A percentile compares a stretch with the other conserved stretches of the same genome.
Evolutionary conservation across 2,113 vertebrate species (phyloP).

Genomic region (Danionella cerebrum): DNA sequence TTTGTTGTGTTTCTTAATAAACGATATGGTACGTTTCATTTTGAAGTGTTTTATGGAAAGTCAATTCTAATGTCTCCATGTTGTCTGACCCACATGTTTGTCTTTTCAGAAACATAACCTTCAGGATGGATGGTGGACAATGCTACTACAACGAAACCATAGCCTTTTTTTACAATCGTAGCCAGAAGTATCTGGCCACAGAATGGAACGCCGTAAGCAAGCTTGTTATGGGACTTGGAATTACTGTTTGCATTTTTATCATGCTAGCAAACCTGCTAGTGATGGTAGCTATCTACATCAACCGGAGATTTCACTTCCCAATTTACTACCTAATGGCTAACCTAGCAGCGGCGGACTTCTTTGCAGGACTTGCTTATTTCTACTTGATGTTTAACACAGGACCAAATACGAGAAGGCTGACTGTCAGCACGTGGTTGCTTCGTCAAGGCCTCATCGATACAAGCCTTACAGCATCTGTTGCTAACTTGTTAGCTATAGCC

Average conservation of each 20-base stretch:
- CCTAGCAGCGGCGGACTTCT: slow-evolving; percentile 96
- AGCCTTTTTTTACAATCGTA: slow-evolving; percentile 97
- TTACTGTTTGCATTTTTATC: slow-evolving; percentile 98
- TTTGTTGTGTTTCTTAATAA: slow-evolving; percentile 6
- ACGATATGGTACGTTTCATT: not conserved
- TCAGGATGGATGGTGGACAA: slow-evolving; percentile 77
- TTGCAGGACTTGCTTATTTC: slow-evolving; percentile 97
- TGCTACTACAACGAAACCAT: slow-evolving; percentile 99
- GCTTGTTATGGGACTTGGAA: slow-evolving; percentile 96
- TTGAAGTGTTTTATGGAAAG: not conserved
- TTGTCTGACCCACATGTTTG: too few species aligned
- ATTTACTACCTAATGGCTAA: slow-evolving; percentile 99
- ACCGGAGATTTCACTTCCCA: slow-evolving; percentile 96
- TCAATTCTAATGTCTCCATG: not conserved
- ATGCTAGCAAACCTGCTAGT: slow-evolving; percentile 97
- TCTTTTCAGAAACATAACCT: slow-evolving; percentile 58
- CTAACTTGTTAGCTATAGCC: slow-evolving; percentile 91
- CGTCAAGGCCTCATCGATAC: slow-evolving; percentile 97
- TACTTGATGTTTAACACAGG: slow-evolving; percentile 99
- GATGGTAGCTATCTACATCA: slow-evolving; percentile 98
- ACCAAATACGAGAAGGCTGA: slow-evolving; percentile 89
- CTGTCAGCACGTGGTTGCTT: slow-evolving; percentile 92
- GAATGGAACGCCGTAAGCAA: slow-evolving; percentile 94
- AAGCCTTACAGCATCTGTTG: slow-evolving; percentile 92
- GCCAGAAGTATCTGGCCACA: slow-evolving; percentile 82